A percentile compares a stretch with the other conserved stretches of the same genome.
These are phyloP conservation scores for Apostichopus leukothele DNA, from an alignment of 53 echinoderm and acorn worm genomes.

Conservation along the genomic window DNA sequence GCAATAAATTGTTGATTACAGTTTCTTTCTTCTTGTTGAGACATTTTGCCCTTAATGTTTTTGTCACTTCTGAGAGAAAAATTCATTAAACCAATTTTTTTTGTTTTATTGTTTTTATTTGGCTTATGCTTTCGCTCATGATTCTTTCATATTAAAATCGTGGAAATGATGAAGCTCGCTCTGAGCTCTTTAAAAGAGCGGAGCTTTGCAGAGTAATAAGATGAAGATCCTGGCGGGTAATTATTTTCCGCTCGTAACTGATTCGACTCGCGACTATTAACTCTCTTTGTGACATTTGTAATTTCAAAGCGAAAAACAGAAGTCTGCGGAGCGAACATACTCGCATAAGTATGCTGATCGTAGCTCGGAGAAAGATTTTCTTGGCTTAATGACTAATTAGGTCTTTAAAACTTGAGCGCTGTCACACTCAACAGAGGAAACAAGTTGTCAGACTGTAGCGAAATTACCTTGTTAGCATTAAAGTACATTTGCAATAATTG, in stretches of 20 bases:
- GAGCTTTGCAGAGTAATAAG: conserved; percentile 1
- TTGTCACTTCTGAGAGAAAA: conserved; percentile 11
- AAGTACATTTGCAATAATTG: conserved; percentile 13
- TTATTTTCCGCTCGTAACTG: conserved; percentile 5
- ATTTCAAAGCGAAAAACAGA: background rate
- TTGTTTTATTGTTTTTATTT: background rate
- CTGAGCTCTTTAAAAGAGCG: conserved; percentile 10
- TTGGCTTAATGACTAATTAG: conserved; percentile 3
- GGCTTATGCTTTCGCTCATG: background rate
- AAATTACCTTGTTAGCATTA: background rate
- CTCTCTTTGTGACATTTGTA: conserved; percentile 15
- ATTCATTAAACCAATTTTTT: background rate
- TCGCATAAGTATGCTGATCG: background rate
- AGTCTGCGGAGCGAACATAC: background rate
- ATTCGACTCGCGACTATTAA: conserved; percentile 2
- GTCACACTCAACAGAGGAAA: background rate
- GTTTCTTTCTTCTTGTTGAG: background rate
- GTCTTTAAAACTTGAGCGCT: background rate
- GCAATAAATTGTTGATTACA: conserved; percentile 35
- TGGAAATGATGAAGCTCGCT: background rate
- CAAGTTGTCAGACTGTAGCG: background rate
- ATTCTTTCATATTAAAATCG: conserved; percentile 6
- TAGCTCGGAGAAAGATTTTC: background rate
- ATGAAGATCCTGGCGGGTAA: conserved; percentile 4
- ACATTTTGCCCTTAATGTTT: background rate